Conservation (phyloP, 1,140 invertebrate genomes). For the Teleopsis dalmanni region DNA sequence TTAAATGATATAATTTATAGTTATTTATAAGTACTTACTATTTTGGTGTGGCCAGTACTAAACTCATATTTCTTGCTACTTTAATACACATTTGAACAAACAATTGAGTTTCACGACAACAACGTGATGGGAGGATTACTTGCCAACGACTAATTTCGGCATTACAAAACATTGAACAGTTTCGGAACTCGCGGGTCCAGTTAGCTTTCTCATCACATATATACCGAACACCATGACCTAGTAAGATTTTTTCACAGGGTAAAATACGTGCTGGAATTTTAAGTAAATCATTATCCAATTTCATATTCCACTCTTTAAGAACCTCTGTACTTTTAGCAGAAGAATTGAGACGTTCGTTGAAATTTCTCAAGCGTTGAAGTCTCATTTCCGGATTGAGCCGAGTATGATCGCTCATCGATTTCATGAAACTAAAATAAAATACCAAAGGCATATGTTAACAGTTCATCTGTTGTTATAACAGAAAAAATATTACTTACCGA, state of each 20-base stretch:
- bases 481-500: too few species aligned
- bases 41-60: slow-evolving; percentile 43
- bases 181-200: slow-evolving; percentile 48
- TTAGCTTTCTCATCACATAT: slow-evolving; percentile 38
- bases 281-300: slow-evolving; percentile 51
- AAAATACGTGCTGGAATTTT: slow-evolving; percentile 55
- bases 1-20: too few species aligned
- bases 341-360: slow-evolving; percentile 51
- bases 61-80: slow-evolving; percentile 45
- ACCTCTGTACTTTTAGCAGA: slow-evolving; percentile 48
- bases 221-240: slow-evolving; percentile 9
- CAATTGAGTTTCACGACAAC: slow-evolving; percentile 42
- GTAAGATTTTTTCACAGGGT: slow-evolving; percentile 43
- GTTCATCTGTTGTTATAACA: too few species aligned
- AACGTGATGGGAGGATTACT: slow-evolving; percentile 47
- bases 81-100: slow-evolving; percentile 48
- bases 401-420: slow-evolving; percentile 53
- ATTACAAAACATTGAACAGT: slow-evolving; percentile 36
- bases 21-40: too few species aligned
- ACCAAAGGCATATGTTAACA: too few species aligned
- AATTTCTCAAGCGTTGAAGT: slow-evolving; percentile 53
- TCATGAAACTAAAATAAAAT: slow-evolving; percentile 64
- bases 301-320: slow-evolving; percentile 55
- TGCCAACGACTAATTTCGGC: slow-evolving; percentile 45
- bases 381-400: slow-evolving; percentile 54